These are phyloP conservation scores for Syrrhaptes paradoxus DNA, from an alignment of 2,113 vertebrate genomes.

Conservation along the genomic window DNA sequence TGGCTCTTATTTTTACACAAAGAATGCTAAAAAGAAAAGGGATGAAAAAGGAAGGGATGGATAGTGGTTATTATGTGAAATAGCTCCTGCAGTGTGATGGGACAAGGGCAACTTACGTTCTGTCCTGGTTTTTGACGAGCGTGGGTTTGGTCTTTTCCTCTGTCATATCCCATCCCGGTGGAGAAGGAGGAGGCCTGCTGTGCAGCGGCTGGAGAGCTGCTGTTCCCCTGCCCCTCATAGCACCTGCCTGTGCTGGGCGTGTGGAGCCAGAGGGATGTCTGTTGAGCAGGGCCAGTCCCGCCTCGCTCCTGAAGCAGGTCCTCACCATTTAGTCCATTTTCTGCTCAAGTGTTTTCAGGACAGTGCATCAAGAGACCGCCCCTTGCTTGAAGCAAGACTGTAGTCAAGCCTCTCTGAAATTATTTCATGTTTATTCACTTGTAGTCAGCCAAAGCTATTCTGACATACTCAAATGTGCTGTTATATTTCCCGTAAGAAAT, in stretches of 20 bases:
- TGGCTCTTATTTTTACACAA: background rate
- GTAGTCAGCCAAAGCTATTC: background rate
- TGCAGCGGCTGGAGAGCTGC: fast-evolving
- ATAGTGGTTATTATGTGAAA: background rate
- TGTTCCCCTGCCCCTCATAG: background rate
- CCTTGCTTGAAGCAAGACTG: background rate
- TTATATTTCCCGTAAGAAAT: background rate
- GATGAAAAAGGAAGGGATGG: background rate
- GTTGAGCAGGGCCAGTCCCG: background rate
- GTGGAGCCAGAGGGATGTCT: background rate
- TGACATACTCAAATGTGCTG: background rate
- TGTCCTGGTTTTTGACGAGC: background rate
- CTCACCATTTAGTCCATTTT: background rate
- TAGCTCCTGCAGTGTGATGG: background rate
- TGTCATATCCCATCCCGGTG: background rate
- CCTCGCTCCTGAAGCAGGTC: background rate
- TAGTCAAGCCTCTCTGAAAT: background rate
- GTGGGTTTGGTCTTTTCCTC: background rate
- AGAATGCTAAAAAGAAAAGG: background rate
- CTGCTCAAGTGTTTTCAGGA: background rate
- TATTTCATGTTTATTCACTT: background rate
- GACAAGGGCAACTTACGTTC: background rate
- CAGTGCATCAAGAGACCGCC: background rate
- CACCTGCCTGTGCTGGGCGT: background rate
- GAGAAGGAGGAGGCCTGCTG: background rate